These are phyloP conservation scores for Sarotherodon lohbergeri DNA, from an alignment of 2,113 vertebrate species.

Conservation along the genomic window DNA sequence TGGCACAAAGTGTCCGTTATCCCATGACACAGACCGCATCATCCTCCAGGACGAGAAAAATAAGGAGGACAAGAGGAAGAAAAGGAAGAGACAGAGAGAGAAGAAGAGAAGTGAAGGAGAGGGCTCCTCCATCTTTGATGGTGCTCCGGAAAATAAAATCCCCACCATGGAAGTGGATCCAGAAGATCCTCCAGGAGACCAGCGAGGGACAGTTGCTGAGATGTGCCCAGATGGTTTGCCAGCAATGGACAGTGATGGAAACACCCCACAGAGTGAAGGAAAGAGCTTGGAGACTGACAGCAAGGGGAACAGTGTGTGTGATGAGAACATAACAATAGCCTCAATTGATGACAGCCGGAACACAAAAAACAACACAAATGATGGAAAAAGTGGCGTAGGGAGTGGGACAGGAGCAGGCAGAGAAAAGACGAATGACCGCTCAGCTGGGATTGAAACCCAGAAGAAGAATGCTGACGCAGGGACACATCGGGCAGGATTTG, in stretches of 20 bases:
- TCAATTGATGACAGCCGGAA: not conserved
- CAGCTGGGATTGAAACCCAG: not conserved
- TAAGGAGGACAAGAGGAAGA: slow-evolving; percentile 76
- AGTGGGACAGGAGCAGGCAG: not conserved
- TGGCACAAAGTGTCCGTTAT: slow-evolving; percentile 83
- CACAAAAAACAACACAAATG: not conserved
- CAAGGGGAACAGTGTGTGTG: not conserved
- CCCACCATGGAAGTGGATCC: slow-evolving; percentile 56
- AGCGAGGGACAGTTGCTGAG: not conserved
- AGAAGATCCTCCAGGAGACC: not conserved
- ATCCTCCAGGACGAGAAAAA: slow-evolving; percentile 85
- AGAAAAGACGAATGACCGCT: not conserved
- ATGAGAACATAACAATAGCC: not conserved
- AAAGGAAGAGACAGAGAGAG: slow-evolving; percentile 74
- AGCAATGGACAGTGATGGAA: not conserved
- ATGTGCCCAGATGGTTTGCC: not conserved
- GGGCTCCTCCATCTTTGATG: not conserved
- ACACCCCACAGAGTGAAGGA: not conserved
- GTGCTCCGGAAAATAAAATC: slow-evolving; percentile 52
- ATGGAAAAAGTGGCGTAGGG: not conserved
- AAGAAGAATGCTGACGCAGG: slow-evolving; percentile 63
- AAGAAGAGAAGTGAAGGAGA: slow-evolving; percentile 55
- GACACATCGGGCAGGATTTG: slow-evolving; percentile 89
- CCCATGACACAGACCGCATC: slow-evolving; percentile 92
- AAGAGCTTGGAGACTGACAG: not conserved